Evolutionary conservation across 2,888 invertebrate species (phyloP).

Genomic region (Mylabris sibirica): DNA sequence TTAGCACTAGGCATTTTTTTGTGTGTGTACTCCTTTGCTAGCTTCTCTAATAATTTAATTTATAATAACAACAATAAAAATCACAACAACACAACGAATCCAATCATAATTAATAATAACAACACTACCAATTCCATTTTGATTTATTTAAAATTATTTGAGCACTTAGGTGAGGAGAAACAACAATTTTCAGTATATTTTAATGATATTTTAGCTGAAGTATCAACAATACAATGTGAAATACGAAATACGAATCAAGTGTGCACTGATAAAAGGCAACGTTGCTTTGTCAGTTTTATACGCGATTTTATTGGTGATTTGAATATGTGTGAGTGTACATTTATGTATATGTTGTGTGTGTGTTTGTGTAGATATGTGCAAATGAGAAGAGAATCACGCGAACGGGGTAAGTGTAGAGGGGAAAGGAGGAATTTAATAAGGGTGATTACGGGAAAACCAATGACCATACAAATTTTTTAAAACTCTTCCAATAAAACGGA

Average conservation of each 20-base stretch:
- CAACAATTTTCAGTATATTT: background rate
- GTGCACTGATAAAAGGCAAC: constrained; percentile 2
- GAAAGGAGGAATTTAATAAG: too few relatives aligned
- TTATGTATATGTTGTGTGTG: background rate
- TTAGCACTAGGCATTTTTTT: constrained; percentile 6
- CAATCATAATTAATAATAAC: background rate
- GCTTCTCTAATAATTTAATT: background rate
- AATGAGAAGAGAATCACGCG: background rate
- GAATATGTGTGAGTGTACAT: background rate
- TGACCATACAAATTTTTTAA: too few relatives aligned
- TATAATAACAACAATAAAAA: background rate
- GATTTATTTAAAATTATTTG: background rate
- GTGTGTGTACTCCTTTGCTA: background rate
- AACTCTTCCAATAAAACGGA: too few relatives aligned
- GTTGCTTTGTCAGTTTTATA: background rate
- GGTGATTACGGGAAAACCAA: too few relatives aligned
- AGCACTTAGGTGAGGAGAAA: too few relatives aligned
- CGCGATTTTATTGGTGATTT: background rate
- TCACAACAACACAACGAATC: constrained; percentile 3
- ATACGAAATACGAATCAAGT: background rate
- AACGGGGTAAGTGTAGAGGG: background rate
- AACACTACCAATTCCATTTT: background rate
- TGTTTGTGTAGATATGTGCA: background rate
- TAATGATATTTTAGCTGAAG: too few relatives aligned
- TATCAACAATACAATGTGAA: background rate